Evolutionary conservation across 2,113 vertebrate genomes (phyloP).

Genomic region (Excalfactoria chinensis): DNA sequence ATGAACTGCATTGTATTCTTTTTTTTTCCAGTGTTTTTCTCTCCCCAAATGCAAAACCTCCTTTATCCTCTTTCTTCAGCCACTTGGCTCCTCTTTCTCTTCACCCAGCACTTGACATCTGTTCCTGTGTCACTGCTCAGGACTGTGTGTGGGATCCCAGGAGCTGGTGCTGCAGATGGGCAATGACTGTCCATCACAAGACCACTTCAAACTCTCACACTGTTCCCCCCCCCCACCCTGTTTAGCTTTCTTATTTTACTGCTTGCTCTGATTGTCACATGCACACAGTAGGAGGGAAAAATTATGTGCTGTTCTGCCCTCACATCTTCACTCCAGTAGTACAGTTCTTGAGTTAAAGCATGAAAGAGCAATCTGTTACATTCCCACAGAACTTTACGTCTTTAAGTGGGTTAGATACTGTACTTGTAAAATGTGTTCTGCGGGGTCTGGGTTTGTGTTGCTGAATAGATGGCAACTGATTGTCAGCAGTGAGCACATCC

Average conservation of each 20-base stretch:
- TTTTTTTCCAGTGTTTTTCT: neutral
- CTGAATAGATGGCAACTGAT: neutral
- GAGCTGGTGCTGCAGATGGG: neutral
- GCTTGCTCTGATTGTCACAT: neutral
- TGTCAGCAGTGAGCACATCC: neutral
- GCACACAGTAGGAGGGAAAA: neutral
- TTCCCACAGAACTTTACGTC: neutral
- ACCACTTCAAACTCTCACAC: neutral
- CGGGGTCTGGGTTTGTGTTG: neutral
- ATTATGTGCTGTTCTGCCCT: neutral
- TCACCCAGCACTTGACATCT: neutral
- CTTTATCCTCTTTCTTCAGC: neutral
- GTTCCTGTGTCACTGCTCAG: accelerated
- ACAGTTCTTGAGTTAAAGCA: accelerated
- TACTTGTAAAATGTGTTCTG: neutral
- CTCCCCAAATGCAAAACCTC: neutral
- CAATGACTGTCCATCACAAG: accelerated
- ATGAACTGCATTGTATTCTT: neutral
- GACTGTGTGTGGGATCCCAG: neutral
- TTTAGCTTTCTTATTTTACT: neutral
- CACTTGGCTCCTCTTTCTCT: neutral
- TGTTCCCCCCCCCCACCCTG: neutral
- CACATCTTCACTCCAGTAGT: neutral
- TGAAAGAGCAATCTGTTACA: neutral
- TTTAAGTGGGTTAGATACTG: neutral